Evolutionary conservation across 2,113 vertebrate genomes (phyloP).

Genomic region (Engraulis encrasicolus): DNA sequence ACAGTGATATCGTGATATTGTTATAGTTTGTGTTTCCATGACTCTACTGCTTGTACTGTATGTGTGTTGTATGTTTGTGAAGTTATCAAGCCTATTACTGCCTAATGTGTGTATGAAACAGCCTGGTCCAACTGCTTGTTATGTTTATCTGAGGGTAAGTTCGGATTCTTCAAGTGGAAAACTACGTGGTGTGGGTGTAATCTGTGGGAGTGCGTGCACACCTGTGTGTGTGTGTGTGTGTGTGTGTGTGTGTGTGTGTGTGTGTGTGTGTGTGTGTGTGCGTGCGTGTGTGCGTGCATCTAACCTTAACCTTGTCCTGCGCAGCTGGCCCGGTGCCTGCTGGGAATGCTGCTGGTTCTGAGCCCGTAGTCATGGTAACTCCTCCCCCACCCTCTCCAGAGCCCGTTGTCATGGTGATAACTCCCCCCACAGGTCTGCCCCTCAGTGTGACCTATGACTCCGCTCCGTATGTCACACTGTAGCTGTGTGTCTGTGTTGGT

Average conservation of each 20-base stretch:
- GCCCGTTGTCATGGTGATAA: conserved; percentile 34
- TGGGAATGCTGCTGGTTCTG: conserved; percentile 42
- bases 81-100: too few species aligned
- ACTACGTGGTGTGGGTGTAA: neutral
- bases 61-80: neutral
- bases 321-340: conserved; percentile 38
- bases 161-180: neutral
- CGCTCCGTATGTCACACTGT: neutral
- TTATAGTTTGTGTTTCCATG: neutral
- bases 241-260: neutral
- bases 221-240: neutral
- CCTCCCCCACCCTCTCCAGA: conserved; percentile 38
- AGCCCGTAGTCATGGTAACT: conserved; percentile 37
- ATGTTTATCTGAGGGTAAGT: neutral
- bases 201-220: neutral
- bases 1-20: neutral
- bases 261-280: neutral
- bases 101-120: neutral
- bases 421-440: conserved; percentile 52
- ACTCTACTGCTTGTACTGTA: neutral
- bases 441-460: conserved; percentile 16
- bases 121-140: neutral
- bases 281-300: neutral
- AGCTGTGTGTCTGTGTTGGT: conserved; percentile 28
- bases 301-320: conserved; percentile 43